Conservation (phyloP, 1,140 invertebrate species). For the Semibalanus balanoides region DNA sequence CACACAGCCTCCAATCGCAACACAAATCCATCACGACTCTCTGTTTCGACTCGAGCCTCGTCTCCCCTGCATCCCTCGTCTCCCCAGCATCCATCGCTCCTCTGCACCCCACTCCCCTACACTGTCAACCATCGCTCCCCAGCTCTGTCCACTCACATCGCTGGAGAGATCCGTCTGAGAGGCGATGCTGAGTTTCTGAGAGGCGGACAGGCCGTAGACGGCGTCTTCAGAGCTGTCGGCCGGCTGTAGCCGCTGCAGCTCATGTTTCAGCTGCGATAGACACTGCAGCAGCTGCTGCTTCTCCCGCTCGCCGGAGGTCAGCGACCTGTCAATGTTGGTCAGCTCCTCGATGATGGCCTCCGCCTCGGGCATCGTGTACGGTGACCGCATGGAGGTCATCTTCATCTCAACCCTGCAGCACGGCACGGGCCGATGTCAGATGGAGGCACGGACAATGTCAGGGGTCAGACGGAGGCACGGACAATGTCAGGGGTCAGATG, state of each 20-base stretch:
- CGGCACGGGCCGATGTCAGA: no score
- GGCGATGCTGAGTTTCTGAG: conserved; percentile 73
- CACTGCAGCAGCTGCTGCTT: conserved; percentile 87
- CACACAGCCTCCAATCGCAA: no score
- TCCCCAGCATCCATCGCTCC: no score
- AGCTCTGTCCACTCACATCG: conserved; percentile 51
- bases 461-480: no score
- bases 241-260: conserved; percentile 49
- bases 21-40: no score
- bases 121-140: conserved; percentile 12
- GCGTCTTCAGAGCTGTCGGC: conserved; percentile 66
- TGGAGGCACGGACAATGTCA: no score
- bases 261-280: conserved; percentile 80
- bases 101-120: no score
- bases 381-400: conserved; percentile 61
- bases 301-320: conserved; percentile 79
- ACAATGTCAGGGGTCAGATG: no score
- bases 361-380: conserved; percentile 83
- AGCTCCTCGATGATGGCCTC: conserved; percentile 84
- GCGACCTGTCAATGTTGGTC: conserved; percentile 77
- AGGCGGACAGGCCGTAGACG: conserved; percentile 60
- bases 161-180: conserved; percentile 89
- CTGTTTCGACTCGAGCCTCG: no score
- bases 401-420: conserved; percentile 71
- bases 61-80: no score